Percentiles rank a stretch among this genome's conserved stretches.
Conservation (phyloP, 2,797 vertebrate species). For the Phoxinus dragarum region DNA sequence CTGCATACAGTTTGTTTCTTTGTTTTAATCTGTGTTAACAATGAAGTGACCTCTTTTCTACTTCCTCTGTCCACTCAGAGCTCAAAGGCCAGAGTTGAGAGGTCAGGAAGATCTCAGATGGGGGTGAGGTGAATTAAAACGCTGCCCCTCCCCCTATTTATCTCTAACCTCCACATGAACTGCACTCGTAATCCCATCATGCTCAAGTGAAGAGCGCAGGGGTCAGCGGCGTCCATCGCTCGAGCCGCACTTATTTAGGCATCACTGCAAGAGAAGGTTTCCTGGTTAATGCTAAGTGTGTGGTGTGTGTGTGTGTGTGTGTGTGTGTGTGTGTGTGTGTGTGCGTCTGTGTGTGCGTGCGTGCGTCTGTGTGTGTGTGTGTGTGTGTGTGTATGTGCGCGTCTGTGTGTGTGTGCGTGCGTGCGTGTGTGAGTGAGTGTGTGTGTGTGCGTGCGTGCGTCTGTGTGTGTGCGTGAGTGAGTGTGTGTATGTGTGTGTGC, state of each 20-base stretch:
- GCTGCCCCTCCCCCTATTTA: not conserved
- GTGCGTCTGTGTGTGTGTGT: not conserved
- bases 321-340: slow-evolving; percentile 2
- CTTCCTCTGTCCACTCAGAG: slow-evolving; percentile 26
- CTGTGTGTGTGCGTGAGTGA: not conserved
- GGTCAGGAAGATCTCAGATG: slow-evolving; percentile 45
- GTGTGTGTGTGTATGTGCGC: not conserved
- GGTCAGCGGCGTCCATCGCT: slow-evolving; percentile 37
- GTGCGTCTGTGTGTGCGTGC: not conserved
- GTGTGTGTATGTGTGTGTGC: not conserved
- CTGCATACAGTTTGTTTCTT: not conserved
- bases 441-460: slow-evolving; percentile 28
- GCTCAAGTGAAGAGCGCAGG: slow-evolving; percentile 22
- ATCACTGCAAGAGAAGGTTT: slow-evolving; percentile 25
- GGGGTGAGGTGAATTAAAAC: slow-evolving; percentile 4
- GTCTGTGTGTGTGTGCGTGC: not conserved
- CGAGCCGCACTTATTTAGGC: slow-evolving; percentile 27
- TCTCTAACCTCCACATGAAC: slow-evolving; percentile 52
- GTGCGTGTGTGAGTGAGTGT: not conserved
- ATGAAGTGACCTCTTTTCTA: not conserved
- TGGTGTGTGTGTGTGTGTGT: slow-evolving; percentile 9
- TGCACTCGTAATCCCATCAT: slow-evolving; percentile 50
- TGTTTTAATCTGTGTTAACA: not conserved
- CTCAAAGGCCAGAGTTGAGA: slow-evolving; percentile 50
- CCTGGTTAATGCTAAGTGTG: not conserved